These are phyloP conservation scores for Patiria miniata DNA, from an alignment of 35 echinoderm and acorn worm species.

Conservation along the genomic window DNA sequence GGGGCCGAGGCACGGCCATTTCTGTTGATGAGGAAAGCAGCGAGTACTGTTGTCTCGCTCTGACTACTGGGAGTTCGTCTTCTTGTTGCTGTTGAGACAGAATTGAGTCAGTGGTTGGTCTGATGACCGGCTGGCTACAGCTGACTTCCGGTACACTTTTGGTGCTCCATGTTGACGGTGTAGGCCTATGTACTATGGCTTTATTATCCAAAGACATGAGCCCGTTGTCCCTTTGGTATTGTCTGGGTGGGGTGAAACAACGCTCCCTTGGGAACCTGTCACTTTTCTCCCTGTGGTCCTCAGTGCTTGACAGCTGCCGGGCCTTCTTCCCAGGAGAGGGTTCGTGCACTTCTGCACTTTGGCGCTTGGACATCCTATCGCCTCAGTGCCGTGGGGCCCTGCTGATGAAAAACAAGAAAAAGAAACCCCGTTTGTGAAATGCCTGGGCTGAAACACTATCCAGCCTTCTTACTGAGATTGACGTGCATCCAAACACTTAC, in stretches of 20 bases:
- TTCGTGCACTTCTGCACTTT: slow-evolving; percentile 24
- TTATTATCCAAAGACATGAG: slow-evolving; percentile 9
- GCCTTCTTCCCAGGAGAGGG: slow-evolving; percentile 28
- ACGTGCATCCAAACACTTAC: slow-evolving; percentile 33
- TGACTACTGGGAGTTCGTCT: background rate
- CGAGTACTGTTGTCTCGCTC: slow-evolving; percentile 30
- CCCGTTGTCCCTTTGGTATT: slow-evolving; percentile 28
- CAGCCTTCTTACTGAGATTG: slow-evolving; percentile 29
- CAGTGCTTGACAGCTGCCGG: slow-evolving; percentile 26
- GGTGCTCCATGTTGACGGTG: background rate
- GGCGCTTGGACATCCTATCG: slow-evolving; percentile 27
- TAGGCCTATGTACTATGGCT: background rate
- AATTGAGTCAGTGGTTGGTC: too few species aligned
- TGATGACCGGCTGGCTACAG: background rate
- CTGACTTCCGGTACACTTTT: slow-evolving; percentile 30
- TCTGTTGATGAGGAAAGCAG: slow-evolving; percentile 2
- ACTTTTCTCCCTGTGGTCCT: slow-evolving; percentile 24
- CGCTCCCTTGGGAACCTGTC: slow-evolving; percentile 15
- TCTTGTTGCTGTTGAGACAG: background rate
- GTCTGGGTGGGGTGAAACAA: slow-evolving; percentile 22
- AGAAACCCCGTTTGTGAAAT: slow-evolving; percentile 24
- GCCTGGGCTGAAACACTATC: slow-evolving; percentile 23
- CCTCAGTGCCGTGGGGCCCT: slow-evolving; percentile 30
- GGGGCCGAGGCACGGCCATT: background rate
- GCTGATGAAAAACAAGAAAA: slow-evolving; percentile 14